Percentiles rank a stretch among this genome's conserved stretches.
Conservation (phyloP, 2,113 vertebrate genomes). For the Colistium nudipinnis region DNA sequence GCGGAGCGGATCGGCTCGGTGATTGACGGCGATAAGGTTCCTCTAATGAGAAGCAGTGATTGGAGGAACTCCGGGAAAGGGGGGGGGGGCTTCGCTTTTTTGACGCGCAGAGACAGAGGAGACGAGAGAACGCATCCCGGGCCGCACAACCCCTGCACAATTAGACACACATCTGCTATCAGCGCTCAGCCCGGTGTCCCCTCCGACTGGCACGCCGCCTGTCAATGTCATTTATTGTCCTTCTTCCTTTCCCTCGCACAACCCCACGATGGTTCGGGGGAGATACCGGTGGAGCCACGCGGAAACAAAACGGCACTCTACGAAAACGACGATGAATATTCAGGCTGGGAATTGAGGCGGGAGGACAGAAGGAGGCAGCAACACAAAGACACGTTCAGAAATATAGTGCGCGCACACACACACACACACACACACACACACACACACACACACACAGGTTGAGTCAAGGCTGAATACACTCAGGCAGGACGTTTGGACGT, state of each 20-base stretch:
- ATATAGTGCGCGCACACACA: conserved; percentile 11
- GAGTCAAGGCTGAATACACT: conserved; percentile 4
- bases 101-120: conserved; percentile 71
- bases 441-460: conserved; percentile 8
- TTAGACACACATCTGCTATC: conserved; percentile 80
- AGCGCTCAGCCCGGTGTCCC: conserved; percentile 70
- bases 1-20: conserved; percentile 46
- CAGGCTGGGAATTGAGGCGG: not conserved
- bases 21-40: conserved; percentile 79
- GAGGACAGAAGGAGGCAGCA: conserved; percentile 1
- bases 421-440: conserved; percentile 6
- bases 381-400: conserved; percentile 15
- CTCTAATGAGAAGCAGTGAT: conserved; percentile 76
- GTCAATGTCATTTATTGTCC: conserved; percentile 80
- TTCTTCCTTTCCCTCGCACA: conserved; percentile 37
- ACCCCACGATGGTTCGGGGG: conserved; percentile 45
- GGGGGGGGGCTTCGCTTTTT: conserved; percentile 62
- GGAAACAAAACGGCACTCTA: conserved; percentile 24
- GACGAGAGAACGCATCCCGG: conserved; percentile 64
- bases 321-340: conserved; percentile 26
- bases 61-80: conserved; percentile 65
- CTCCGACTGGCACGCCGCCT: conserved; percentile 57
- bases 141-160: conserved; percentile 63
- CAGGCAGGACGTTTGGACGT: not conserved
- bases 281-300: conserved; percentile 44